Evolutionary conservation across 1,140 invertebrate genomes (phyloP).

Genomic region (Venustaconcha ellipsiformis): DNA sequence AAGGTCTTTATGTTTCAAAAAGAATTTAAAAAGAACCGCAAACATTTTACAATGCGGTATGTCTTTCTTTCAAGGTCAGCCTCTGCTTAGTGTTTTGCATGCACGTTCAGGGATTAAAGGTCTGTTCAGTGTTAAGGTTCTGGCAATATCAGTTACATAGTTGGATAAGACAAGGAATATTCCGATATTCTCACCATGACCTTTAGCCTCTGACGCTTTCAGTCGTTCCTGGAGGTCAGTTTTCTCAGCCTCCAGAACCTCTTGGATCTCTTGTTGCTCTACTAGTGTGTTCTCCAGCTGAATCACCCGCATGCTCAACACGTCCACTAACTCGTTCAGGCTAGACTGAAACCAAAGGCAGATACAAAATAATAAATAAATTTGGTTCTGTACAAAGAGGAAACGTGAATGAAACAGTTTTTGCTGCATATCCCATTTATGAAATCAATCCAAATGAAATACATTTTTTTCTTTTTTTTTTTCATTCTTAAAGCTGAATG

Average conservation of each 20-base stretch:
- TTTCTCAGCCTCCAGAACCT: slow-evolving; percentile 40
- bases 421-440: no score
- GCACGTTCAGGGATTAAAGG: no score
- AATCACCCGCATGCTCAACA: slow-evolving; percentile 38
- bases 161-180: not conserved
- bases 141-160: not conserved
- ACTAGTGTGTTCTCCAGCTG: slow-evolving; percentile 44
- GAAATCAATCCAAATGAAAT: no score
- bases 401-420: no score
- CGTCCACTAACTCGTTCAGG: slow-evolving; percentile 50
- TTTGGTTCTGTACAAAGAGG: no score
- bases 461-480: no score
- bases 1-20: no score
- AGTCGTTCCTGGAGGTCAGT: slow-evolving; percentile 24
- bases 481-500: no score
- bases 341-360: slow-evolving; percentile 27
- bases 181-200: slow-evolving; percentile 21
- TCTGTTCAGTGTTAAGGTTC: not conserved
- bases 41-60: not conserved
- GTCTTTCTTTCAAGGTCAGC: not conserved
- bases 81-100: not conserved
- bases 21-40: not conserved
- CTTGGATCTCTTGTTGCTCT: slow-evolving; percentile 39
- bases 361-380: not conserved
- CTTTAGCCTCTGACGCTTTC: slow-evolving; percentile 21